Evolutionary conservation across 2,797 vertebrate species (phyloP).

Genomic region (Pangasius macronema): DNA sequence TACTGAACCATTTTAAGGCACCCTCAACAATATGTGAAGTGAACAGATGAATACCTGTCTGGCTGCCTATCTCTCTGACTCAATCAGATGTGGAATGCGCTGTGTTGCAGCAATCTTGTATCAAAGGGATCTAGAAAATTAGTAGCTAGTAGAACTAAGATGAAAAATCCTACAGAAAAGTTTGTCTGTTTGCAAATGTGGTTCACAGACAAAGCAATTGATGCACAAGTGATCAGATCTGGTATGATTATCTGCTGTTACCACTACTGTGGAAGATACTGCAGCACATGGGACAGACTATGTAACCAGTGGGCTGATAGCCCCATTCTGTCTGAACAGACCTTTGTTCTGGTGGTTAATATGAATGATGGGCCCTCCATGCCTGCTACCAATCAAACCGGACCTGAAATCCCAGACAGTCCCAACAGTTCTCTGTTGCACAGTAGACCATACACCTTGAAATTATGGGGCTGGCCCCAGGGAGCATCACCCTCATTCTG

Average conservation of each 20-base stretch:
- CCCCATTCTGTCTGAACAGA: constrained; percentile 6
- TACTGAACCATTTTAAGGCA: not conserved
- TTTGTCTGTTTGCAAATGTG: not conserved
- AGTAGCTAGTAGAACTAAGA: not conserved
- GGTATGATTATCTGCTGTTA: not conserved
- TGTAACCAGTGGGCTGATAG: not conserved
- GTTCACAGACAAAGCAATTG: not conserved
- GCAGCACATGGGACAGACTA: not conserved
- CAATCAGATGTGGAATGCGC: not conserved
- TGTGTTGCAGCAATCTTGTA: not conserved
- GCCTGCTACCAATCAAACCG: not conserved
- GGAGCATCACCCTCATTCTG: not conserved
- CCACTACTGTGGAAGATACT: not conserved
- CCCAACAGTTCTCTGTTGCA: not conserved
- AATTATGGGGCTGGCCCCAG: not conserved
- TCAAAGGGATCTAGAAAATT: not conserved
- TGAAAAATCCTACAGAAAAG: not conserved
- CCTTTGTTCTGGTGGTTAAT: not conserved
- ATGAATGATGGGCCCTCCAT: not conserved
- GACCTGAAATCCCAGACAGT: not conserved
- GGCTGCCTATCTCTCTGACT: not conserved
- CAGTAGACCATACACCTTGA: not conserved
- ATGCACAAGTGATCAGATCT: not conserved
- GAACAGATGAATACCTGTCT: constrained; percentile 1
- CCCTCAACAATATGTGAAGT: not conserved